A percentile compares a stretch with the other conserved stretches of the same genome.
Conservation (phyloP, 1,140 invertebrate species). For the Trachymyrmex cornetzi region DNA sequence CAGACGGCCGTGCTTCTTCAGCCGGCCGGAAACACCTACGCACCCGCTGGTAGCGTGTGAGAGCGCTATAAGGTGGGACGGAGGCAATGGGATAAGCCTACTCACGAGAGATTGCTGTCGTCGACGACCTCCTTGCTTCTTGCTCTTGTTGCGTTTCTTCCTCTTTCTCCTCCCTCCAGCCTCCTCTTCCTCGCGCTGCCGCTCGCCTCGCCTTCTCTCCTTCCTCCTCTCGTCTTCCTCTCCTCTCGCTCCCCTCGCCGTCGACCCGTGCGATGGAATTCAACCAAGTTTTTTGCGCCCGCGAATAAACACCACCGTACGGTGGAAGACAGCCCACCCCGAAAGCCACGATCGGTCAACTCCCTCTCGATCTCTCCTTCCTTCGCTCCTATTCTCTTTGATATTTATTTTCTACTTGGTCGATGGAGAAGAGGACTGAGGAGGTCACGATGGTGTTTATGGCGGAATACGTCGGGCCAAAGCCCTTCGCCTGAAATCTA, state of each 20-base stretch:
- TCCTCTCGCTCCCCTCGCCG: neutral
- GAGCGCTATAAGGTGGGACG: constrained; percentile 66
- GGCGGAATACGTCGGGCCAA: neutral
- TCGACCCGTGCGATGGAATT: constrained; percentile 54
- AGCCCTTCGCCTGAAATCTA: constrained; percentile 31
- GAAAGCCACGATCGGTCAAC: constrained; percentile 42
- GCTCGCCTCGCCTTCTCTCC: constrained; percentile 30
- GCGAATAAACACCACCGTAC: constrained; percentile 54
- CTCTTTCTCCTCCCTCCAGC: neutral
- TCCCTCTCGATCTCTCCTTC: constrained; percentile 13
- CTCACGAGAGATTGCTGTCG: constrained; percentile 64
- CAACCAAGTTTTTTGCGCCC: constrained; percentile 59
- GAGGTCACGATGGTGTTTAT: constrained; percentile 16
- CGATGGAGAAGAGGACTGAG: neutral
- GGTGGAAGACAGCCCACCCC: constrained; percentile 54
- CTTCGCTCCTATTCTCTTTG: constrained; percentile 24
- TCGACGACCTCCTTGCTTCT: constrained; percentile 61
- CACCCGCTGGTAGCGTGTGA: constrained; percentile 72
- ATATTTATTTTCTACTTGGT: constrained; percentile 55
- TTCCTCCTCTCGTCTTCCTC: neutral
- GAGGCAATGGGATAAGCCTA: constrained; percentile 68
- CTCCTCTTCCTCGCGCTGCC: constrained; percentile 32
- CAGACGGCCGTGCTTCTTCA: constrained; percentile 72
- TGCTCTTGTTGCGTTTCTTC: constrained; percentile 57
- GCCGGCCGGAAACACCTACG: constrained; percentile 79